Conservation (phyloP, 2,113 vertebrate species). For the Eulacestoma nigropectus region DNA sequence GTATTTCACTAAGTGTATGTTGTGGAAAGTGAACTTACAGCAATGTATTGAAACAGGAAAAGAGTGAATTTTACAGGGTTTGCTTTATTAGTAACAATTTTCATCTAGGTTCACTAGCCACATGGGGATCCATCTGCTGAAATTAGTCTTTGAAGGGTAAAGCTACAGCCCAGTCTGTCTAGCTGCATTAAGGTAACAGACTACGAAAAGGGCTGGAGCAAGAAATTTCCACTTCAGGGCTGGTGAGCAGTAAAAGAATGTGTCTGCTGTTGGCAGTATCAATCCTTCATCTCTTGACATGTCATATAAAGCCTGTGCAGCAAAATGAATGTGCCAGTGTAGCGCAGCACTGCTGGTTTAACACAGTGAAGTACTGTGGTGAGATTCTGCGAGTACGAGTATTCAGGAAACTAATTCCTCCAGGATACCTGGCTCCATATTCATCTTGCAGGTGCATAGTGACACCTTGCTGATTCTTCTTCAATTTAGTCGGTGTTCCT, state of each 20-base stretch:
- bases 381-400: neutral
- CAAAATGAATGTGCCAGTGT: neutral
- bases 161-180: neutral
- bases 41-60: neutral
- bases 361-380: neutral
- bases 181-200: neutral
- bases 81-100: constrained; percentile 6
- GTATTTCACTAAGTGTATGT: neutral
- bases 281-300: neutral
- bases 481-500: neutral
- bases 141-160: neutral
- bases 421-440: neutral
- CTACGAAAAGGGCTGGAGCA: neutral
- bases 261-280: neutral
- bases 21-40: neutral
- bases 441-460: neutral
- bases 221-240: neutral
- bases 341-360: neutral
- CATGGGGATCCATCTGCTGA: neutral
- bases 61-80: neutral
- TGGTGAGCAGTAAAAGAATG: neutral
- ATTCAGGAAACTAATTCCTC: neutral
- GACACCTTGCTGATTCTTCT: constrained; percentile 12
- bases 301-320: neutral
- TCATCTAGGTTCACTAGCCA: neutral